Evolutionary conservation across 2,113 vertebrate species (phyloP), one percentile per base, ranked within the genome.

Genomic region (Passerina amoena): DNA sequence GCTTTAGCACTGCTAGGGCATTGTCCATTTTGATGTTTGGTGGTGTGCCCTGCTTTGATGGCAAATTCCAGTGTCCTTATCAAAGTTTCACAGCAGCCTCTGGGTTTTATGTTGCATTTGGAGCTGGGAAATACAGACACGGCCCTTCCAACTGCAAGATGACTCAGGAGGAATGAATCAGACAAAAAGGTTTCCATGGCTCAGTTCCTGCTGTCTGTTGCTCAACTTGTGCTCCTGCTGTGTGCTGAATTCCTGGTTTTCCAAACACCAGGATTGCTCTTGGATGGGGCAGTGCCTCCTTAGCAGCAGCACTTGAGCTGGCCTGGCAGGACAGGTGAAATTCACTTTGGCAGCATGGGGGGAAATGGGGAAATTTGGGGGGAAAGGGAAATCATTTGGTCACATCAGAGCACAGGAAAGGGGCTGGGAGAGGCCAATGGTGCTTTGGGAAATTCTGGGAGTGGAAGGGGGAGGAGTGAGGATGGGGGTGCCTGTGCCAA

Each of bases 41-140:
- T 25, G 33, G 11, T 33, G 14, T 71, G 53, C 48, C 37, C 35
- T 24, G 65, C 16, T 76, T 70, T 59, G 14, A 59, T 6, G 21
- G 23, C 22, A 48, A 37, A 56, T 64, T 60, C 76, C 45, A 48
- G 45, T 40, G 56, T 92, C 44, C 53, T 80, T 61, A 37, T 51
- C n/a, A 15, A 57, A 23, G 45, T 83, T 90, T 50, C 76, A 42
- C 54, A 85, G 66, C n/a, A 33, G 40, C 20, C 59, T 44, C 79
- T 53, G 71, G 40, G 19, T 57, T 64, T 94, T n/a, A 1, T 11
- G 30, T 56, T 76, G 27, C 19, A 10, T 70, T 73, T 56, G 27
- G 35, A 80, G 48, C 9, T 61, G 45, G 48, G 48, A 57, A 61
- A 27, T 17, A 3, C 0, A 0, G 35, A 37, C 1, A 3, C 11